Base-by-base conservation (phyloP, 1,140 invertebrate genomes). In the Trichonephila clavata region DNA sequence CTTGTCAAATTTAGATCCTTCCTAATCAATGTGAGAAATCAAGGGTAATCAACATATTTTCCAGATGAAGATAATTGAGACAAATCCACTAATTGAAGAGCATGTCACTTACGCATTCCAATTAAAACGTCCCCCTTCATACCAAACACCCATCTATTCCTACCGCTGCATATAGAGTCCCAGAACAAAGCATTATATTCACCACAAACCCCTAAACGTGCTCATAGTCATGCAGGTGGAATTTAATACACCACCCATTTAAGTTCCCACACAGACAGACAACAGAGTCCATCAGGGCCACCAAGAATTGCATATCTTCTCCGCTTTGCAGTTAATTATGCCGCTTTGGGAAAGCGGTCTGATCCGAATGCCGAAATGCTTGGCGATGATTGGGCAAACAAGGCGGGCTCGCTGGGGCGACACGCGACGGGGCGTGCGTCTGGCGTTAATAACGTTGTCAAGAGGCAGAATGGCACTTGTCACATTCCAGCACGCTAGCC, bases 401-500 rank as follows among this genome's bases (percentile, higher is more conserved):
- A 77, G 83, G 57, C 50, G 50, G 32, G 80, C 39, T 18, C 80
- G 50, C 39, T 59, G 83, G 83, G 83, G 83, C 21, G 71, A 27
- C 71, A 84, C 43, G 83, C 83, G 83, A 59, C 81, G 24, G 43
- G 83, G 43, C 50, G 83, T 84, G 83, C 43, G 43, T 24, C 50
- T 59, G 83, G 83, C 83, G 83, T 84, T 84, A 84, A 84, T 84
- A 84, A 84, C 83, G 83, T 84, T 84, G 83, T 84, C 83, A 84
- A 60, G 83, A 84, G 57, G 57, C 43, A 60, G 83, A 60, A 84
- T 60, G 83, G 57, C 83, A 84, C 43, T 84, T 84, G 39, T 84
- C 83, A 84, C 83, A 59, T 84, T 59, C 83, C 83, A 13, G 83
- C 83, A 84, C 83, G 83, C 83, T 84, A 84, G 57, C 43, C 50